Conservation (phyloP, 2,113 vertebrate genomes). For the Eudyptes chrysolophus region DNA sequence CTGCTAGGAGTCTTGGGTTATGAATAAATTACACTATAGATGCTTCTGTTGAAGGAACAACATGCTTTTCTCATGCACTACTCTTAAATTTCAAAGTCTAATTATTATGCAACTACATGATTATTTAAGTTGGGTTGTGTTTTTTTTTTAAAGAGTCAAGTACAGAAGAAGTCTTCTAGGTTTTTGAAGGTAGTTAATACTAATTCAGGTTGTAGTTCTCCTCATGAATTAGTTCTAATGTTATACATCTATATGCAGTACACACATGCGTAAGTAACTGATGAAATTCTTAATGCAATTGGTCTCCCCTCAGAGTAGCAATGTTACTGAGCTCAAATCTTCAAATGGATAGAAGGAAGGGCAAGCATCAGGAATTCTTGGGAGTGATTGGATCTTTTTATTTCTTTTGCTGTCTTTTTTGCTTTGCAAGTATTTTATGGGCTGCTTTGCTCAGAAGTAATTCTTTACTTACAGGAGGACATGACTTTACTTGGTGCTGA, state of each 20-base stretch:
- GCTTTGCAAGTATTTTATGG: background rate
- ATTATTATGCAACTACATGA: background rate
- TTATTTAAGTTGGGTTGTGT: background rate
- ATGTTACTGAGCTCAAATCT: background rate
- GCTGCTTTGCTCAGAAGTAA: background rate
- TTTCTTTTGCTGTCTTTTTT: background rate
- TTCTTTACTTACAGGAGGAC: background rate
- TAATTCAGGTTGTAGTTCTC: background rate
- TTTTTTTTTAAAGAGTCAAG: background rate
- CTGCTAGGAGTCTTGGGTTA: background rate
- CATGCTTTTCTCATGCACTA: background rate
- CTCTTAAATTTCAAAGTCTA: background rate
- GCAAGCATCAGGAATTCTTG: background rate
- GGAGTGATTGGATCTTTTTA: background rate
- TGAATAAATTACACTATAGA: background rate
- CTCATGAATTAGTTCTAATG: background rate
- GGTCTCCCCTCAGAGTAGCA: background rate
- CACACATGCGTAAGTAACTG: background rate
- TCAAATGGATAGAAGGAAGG: background rate
- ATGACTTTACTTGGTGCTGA: background rate
- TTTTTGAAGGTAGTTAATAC: background rate
- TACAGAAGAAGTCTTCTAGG: background rate
- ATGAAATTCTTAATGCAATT: background rate
- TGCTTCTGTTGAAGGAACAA: background rate
- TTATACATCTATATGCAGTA: background rate